A percentile compares a stretch with the other conserved stretches of the same genome.
These are phyloP conservation scores for Batillaria attramentaria DNA, from an alignment of 1,140 invertebrate genomes.

Conservation along the genomic window DNA sequence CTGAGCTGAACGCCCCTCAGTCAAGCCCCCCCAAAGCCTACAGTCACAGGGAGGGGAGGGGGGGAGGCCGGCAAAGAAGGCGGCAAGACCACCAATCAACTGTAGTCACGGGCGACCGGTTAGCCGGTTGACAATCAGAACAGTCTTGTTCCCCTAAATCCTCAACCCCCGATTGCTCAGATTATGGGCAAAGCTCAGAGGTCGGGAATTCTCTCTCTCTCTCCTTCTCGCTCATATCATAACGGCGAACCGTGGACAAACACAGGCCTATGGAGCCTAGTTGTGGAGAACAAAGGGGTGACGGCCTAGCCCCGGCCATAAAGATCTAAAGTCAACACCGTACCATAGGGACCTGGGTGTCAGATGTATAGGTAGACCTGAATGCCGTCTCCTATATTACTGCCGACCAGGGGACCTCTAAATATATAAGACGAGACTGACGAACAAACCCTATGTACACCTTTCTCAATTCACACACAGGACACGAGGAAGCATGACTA, in stretches of 20 bases:
- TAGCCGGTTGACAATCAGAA: not conserved
- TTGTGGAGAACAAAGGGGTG: not conserved
- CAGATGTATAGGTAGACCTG: not conserved
- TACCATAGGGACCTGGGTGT: not conserved
- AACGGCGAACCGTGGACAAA: not conserved
- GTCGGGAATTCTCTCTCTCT: not conserved
- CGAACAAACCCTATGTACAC: not conserved
- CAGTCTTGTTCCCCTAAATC: not conserved
- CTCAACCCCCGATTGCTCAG: no score
- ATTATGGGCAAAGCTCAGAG: no score
- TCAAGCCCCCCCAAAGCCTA: no score
- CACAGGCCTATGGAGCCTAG: not conserved
- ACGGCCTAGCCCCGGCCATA: not conserved
- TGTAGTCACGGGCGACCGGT: not conserved
- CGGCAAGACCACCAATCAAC: no score
- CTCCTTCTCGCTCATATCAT: not conserved
- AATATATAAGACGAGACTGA: not conserved
- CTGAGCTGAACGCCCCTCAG: no score
- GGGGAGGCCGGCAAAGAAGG: no score
- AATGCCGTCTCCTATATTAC: not conserved
- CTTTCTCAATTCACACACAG: not conserved
- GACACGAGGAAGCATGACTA: not conserved
- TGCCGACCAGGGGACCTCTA: conserved; percentile 2
- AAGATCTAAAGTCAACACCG: conserved; percentile 26
- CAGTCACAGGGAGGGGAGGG: no score